These are phyloP conservation scores for Orthosia incerta DNA, from an alignment of 2,888 invertebrate genomes.

Conservation along the genomic window DNA sequence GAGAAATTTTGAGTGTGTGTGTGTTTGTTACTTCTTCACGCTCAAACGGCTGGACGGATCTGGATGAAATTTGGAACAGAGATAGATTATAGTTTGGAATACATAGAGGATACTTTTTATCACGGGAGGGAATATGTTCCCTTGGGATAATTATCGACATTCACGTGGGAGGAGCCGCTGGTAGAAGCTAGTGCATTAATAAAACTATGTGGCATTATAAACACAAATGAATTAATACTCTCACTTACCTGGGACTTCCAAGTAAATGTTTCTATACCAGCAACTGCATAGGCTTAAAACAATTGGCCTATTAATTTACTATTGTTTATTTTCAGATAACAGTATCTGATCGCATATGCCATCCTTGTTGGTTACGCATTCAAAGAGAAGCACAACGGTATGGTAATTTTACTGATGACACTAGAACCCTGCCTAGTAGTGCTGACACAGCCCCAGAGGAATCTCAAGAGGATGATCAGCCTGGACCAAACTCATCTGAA, in stretches of 20 bases:
- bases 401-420: background rate
- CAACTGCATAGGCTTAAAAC: background rate
- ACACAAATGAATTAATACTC: background rate
- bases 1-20: no score
- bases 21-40: no score
- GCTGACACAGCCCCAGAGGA: background rate
- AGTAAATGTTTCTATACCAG: conserved; percentile 2
- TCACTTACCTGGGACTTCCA: background rate
- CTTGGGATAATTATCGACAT: no score
- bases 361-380: background rate
- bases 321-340: background rate
- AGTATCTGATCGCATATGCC: background rate
- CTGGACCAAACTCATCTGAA: background rate
- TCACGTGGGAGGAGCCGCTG: no score
- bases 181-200: no score
- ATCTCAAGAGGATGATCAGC: conserved; percentile 1
- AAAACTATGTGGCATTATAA: background rate
- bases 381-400: background rate
- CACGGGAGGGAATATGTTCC: no score
- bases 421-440: background rate
- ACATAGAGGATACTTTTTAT: no score
- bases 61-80: no score
- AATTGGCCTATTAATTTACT: background rate
- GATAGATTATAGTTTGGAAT: no score
- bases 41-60: no score